A percentile compares a stretch with the other conserved stretches of the same genome.
Evolutionary conservation across 1,140 invertebrate genomes (phyloP).

Genomic region (Drosophila miranda): DNA sequence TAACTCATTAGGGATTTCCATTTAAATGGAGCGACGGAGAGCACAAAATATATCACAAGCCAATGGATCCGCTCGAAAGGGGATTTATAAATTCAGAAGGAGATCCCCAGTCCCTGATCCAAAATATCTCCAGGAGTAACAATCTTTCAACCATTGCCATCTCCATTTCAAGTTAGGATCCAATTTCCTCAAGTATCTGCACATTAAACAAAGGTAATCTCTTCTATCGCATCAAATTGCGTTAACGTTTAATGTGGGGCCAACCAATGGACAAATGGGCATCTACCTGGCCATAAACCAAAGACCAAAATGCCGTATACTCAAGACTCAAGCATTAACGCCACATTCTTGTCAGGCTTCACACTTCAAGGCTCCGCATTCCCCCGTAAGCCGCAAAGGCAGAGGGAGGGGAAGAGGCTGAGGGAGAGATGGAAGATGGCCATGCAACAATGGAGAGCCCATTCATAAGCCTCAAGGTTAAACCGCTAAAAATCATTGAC

Average conservation of each 20-base stretch:
- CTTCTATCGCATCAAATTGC: constrained; percentile 49
- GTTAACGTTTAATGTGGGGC: constrained; percentile 50
- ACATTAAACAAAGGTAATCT: constrained; percentile 1
- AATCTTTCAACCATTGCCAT: not conserved
- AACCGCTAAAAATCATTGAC: constrained; percentile 77
- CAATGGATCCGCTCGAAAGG: too few species aligned
- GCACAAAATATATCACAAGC: too few species aligned
- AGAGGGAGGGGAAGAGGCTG: too few species aligned
- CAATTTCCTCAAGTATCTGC: constrained; percentile 12
- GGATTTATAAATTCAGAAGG: too few species aligned
- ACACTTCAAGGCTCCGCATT: constrained; percentile 15
- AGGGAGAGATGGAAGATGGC: not conserved
- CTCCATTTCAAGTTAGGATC: not conserved
- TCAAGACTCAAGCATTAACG: constrained; percentile 23
- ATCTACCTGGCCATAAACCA: constrained; percentile 43
- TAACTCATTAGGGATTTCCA: too few species aligned
- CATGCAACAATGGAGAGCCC: constrained; percentile 51
- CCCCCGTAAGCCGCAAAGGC: not conserved
- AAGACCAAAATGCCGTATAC: constrained; percentile 15
- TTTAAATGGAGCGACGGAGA: too few species aligned
- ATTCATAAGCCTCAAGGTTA: constrained; percentile 77
- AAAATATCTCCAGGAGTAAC: too few species aligned
- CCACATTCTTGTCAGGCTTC: constrained; percentile 51
- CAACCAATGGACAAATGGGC: constrained; percentile 40
- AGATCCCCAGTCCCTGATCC: too few species aligned